Conservation (phyloP, 2,797 vertebrate species). For the Betta splendens region DNA sequence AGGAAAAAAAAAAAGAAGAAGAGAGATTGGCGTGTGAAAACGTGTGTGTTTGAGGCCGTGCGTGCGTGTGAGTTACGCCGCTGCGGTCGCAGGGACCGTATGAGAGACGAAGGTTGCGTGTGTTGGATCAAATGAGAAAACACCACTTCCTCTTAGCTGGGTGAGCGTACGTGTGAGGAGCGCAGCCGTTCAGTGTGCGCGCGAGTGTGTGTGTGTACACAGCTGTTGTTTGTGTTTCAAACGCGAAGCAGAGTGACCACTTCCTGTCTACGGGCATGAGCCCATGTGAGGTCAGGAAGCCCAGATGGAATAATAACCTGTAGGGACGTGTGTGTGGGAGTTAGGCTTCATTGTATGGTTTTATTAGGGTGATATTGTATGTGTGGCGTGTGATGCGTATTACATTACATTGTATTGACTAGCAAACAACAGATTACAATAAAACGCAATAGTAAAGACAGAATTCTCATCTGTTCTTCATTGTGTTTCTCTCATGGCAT, state of each 20-base stretch:
- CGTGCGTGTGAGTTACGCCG: conserved; percentile 46
- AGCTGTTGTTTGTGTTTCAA: conserved; percentile 67
- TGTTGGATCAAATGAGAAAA: conserved; percentile 66
- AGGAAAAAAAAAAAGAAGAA: conserved; percentile 15
- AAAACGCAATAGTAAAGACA: not conserved
- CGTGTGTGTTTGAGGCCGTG: conserved; percentile 47
- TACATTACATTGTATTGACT: conserved; percentile 1
- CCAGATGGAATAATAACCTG: conserved; percentile 56
- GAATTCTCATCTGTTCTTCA: not conserved
- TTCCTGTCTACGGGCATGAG: conserved; percentile 61
- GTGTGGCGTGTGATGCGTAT: not conserved
- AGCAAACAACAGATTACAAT: not conserved
- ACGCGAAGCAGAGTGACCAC: conserved; percentile 55
- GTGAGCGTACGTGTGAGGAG: conserved; percentile 63
- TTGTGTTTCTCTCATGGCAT: conserved; percentile 5
- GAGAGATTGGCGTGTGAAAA: conserved; percentile 54
- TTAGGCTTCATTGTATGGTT: too few relatives aligned
- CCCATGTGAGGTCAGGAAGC: conserved; percentile 54
- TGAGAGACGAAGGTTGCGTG: conserved; percentile 67
- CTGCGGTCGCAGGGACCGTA: conserved; percentile 55
- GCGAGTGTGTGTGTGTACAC: conserved; percentile 41
- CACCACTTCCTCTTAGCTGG: conserved; percentile 73
- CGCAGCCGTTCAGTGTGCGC: conserved; percentile 43
- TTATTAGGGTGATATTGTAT: too few relatives aligned
- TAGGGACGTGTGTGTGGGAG: conserved; percentile 24